Percentiles rank a stretch among this genome's conserved stretches.
Evolutionary conservation across 1,140 invertebrate genomes (phyloP).

Genomic region (Drosophila eugracilis): DNA sequence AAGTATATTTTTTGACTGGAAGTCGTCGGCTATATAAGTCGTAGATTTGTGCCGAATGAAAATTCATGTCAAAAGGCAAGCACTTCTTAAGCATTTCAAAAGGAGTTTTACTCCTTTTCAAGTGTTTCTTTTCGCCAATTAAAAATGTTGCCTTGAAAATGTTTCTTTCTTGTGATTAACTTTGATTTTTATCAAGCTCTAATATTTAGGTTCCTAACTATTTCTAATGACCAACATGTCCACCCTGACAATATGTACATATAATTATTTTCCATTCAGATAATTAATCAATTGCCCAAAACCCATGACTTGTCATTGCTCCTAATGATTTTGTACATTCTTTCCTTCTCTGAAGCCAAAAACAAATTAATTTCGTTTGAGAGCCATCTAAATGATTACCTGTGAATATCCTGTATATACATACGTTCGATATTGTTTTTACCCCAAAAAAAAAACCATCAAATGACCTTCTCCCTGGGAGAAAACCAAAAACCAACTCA

Average conservation of each 20-base stretch:
- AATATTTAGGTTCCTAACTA: background rate
- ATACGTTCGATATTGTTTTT: slow-evolving; percentile 7
- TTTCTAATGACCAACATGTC: background rate
- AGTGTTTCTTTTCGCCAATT: no score
- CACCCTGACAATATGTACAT: background rate
- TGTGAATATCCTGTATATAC: no score
- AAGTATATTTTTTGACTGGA: background rate
- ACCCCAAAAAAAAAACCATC: background rate
- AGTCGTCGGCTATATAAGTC: background rate
- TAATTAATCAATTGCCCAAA: slow-evolving; percentile 9
- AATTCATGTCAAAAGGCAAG: no score
- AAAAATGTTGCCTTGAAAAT: no score
- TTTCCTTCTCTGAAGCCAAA: background rate
- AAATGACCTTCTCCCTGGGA: background rate
- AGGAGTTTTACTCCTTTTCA: no score
- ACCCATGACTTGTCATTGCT: slow-evolving; percentile 5
- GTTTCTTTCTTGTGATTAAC: no score
- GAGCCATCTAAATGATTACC: slow-evolving; percentile 12
- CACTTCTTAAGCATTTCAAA: no score
- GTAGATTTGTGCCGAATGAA: background rate
- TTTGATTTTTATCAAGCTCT: background rate
- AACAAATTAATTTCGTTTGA: slow-evolving; percentile 28
- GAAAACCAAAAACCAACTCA: no score
- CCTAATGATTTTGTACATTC: slow-evolving; percentile 14
- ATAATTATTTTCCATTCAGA: background rate